Percentiles rank a stretch among this genome's conserved stretches.
phyloP scores from a whole-genome alignment of 2,113 vertebrate genomes.

The Hiodon alosoides region DNA sequence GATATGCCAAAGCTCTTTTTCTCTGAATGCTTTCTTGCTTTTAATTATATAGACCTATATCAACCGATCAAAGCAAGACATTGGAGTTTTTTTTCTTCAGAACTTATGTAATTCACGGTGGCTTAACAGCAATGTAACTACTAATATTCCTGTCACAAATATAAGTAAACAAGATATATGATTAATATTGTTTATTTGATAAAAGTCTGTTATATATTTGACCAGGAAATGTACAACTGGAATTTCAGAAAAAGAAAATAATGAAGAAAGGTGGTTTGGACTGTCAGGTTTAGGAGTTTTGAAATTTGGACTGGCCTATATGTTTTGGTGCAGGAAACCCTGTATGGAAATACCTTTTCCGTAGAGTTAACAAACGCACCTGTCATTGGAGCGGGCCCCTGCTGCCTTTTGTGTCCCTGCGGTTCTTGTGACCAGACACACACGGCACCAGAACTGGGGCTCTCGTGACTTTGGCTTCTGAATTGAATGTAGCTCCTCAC shows the following conservation, averaged over 20 bases:
- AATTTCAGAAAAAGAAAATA: background rate
- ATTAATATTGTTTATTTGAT: background rate
- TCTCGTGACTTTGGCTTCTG: too few relatives aligned
- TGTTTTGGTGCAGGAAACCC: too few relatives aligned
- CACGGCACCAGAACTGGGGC: too few relatives aligned
- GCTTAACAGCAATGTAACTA: background rate
- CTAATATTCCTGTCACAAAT: background rate
- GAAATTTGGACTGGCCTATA: too few relatives aligned
- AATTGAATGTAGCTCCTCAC: too few relatives aligned
- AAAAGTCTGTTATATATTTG: background rate
- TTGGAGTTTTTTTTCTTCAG: background rate
- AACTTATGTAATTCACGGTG: slow-evolving; percentile 6
- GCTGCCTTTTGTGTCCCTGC: too few relatives aligned
- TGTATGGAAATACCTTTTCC: too few relatives aligned
- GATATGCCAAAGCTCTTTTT: slow-evolving; percentile 30
- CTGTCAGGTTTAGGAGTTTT: background rate
- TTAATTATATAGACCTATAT: background rate
- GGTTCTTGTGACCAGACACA: too few relatives aligned
- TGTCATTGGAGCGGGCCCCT: too few relatives aligned
- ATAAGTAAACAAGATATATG: background rate
- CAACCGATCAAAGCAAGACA: too few relatives aligned
- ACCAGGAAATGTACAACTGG: background rate
- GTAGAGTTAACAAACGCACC: too few relatives aligned
- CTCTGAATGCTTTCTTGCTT: background rate
- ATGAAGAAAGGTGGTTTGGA: too few relatives aligned